Base-by-base conservation (phyloP, 2,888 invertebrate species). In the Stenodera caucasica region DNA sequence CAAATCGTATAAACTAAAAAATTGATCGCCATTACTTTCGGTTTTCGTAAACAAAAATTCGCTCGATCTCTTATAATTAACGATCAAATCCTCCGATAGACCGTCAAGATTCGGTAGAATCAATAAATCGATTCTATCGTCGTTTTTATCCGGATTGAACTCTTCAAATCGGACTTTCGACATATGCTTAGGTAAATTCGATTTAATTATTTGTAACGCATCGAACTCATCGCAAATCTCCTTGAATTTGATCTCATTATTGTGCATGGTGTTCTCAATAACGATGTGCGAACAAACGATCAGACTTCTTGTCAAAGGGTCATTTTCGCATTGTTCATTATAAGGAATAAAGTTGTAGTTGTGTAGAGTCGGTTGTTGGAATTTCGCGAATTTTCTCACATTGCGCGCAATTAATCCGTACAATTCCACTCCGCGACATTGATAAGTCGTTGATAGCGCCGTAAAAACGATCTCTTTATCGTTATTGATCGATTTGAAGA, bases 351-450 rank as follows among this genome's bases (percentile, higher is more conserved):
- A 92, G 53, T 82, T 81, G 73, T 88, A 89, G 76, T 85, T 86
- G 74, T 92, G 91, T n/a, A 92, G 78, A 0, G 89, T 85, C 1
- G 92, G 90, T 12, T 87, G 23, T 89, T 85, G n/a, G 87, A 86
- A 57, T 85, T 80, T 30, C 85, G 84, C 67, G 86, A 8, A 30
- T 8, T 30, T 83, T 2, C 90, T 86, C 30, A 92, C 90, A 0
- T 88, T 84, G 55, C 88, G 89, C 0, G 90, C 90, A 70, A 90
- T 87, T 0, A 92, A 81, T 8, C 90, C 91, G 59, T 87, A 84
- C 3, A 92, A 81, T 78, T 90, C 89, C 1, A 92, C 87, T 61
- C 91, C 91, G 53, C 91, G 91, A 53, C 88, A 84, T 63, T 85
- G 57, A 3, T 45, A 49, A 30, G 52, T 35, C 15, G n/a, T 8